Evolutionary conservation across 2,113 vertebrate genomes (phyloP).

Genomic region (Paramisgurnus dabryanus): DNA sequence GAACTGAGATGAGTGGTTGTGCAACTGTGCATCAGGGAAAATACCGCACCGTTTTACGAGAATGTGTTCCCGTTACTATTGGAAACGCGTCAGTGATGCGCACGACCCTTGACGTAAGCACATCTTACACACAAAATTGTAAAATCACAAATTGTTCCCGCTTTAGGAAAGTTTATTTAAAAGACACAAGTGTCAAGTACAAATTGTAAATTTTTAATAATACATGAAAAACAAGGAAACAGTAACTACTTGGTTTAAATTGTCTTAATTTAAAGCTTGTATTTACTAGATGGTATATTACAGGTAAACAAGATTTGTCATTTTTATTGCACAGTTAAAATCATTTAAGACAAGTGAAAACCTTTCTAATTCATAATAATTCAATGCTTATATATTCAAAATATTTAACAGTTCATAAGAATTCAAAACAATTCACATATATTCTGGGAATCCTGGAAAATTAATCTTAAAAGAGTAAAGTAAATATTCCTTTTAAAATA

Average conservation of each 20-base stretch:
- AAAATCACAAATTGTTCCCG: not conserved
- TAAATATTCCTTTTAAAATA: not conserved
- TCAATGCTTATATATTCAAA: no score
- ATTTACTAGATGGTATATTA: not conserved
- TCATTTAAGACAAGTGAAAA: not conserved
- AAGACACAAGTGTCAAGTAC: not conserved
- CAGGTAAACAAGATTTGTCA: not conserved
- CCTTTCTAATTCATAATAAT: no score
- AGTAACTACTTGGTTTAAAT: no score
- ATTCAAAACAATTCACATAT: not conserved
- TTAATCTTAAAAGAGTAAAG: not conserved
- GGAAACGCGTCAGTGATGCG: not conserved
- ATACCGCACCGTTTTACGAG: not conserved
- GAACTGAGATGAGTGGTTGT: conserved; percentile 22
- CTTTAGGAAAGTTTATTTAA: conserved; percentile 12
- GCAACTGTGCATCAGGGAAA: conserved; percentile 27
- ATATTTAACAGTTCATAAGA: no score
- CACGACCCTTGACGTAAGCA: not conserved
- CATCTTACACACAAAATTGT: not conserved
- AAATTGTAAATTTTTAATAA: no score
- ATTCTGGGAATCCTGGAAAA: no score
- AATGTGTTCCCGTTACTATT: conserved; percentile 12
- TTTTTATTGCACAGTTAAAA: not conserved
- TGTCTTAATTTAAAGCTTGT: no score
- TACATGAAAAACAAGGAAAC: conserved; percentile 58